These are phyloP conservation scores for Peromyscus eremicus DNA, from an alignment of 2,797 vertebrate species.

Conservation along the genomic window DNA sequence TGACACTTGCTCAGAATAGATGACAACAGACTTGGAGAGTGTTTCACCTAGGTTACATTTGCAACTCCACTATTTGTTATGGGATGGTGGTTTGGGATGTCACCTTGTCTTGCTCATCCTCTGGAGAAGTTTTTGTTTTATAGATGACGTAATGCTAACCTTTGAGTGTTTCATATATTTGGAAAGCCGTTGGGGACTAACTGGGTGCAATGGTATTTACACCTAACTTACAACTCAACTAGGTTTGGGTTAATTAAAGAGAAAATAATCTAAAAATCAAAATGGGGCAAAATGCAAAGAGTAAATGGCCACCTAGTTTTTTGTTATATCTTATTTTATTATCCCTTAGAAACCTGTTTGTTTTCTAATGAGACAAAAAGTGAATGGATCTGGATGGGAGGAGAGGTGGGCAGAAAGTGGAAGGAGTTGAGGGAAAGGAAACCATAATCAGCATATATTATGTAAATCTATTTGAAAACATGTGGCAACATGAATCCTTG, in stretches of 20 bases:
- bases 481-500: too few relatives aligned
- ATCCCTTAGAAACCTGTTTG: too few relatives aligned
- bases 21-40: background rate
- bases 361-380: too few relatives aligned
- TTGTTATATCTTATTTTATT: too few relatives aligned
- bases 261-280: background rate
- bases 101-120: background rate
- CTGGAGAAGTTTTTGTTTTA: too few relatives aligned
- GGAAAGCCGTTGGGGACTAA: background rate
- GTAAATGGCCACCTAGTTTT: background rate
- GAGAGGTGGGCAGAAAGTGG: too few relatives aligned
- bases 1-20: background rate
- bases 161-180: background rate
- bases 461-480: too few relatives aligned
- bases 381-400: too few relatives aligned
- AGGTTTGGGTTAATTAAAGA: background rate
- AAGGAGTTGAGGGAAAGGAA: too few relatives aligned
- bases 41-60: background rate
- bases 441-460: too few relatives aligned
- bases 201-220: background rate
- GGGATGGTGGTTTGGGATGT: background rate
- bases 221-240: background rate
- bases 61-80: background rate
- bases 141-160: background rate
- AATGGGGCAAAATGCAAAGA: background rate